Evolutionary conservation across 2,888 invertebrate species (phyloP).

Genomic region (Pilophorus perplexus): DNA sequence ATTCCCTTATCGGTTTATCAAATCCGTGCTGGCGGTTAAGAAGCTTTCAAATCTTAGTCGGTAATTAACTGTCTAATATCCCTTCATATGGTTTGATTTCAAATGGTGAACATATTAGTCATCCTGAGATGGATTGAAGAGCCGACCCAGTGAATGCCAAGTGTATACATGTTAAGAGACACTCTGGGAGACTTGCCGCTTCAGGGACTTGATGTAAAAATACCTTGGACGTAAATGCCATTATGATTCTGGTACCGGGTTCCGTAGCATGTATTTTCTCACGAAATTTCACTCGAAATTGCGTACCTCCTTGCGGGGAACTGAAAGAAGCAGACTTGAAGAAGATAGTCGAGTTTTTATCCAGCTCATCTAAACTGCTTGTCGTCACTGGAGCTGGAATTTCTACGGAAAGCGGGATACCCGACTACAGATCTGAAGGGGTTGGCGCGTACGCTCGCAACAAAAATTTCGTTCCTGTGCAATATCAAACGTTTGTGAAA

Average conservation of each 20-base stretch:
- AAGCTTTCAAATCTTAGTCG: too few relatives aligned
- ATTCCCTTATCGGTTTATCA: too few relatives aligned
- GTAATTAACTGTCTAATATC: too few relatives aligned
- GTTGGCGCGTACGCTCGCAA: conserved; percentile 88
- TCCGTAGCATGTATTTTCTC: background rate
- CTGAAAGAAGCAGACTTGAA: conserved; percentile 4
- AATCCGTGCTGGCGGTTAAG: too few relatives aligned
- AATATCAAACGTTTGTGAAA: conserved; percentile 78
- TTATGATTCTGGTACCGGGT: too few relatives aligned
- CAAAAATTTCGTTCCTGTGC: conserved; percentile 83
- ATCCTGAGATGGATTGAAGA: too few relatives aligned
- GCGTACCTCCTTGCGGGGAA: conserved; percentile 17
- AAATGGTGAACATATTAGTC: too few relatives aligned
- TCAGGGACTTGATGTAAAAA: too few relatives aligned
- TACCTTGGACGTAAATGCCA: background rate
- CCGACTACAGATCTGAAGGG: conserved; percentile 86
- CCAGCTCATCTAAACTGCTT: conserved; percentile 54
- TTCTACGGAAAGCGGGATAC: conserved; percentile 95
- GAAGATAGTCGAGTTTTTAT: conserved; percentile 1
- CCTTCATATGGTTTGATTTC: too few relatives aligned
- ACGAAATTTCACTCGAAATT: conserved; percentile 15
- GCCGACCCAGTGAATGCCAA: too few relatives aligned
- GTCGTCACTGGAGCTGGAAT: conserved; percentile 91
- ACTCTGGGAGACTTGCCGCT: too few relatives aligned
- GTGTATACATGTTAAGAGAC: too few relatives aligned